Evolutionary conservation across 1,140 invertebrate genomes (phyloP).

Genomic region (Dinoponera quadriceps): DNA sequence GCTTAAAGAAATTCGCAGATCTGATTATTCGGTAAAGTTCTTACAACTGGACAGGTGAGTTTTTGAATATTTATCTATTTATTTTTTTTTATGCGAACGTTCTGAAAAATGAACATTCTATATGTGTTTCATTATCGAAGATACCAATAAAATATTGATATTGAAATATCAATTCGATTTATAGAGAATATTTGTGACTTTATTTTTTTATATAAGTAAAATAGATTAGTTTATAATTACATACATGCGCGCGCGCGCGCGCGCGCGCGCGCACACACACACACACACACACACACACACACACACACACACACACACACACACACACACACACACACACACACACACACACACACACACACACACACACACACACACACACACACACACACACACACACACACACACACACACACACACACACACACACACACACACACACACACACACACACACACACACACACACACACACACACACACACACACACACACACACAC

Average conservation of each 20-base stretch:
- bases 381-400: not conserved
- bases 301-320: not conserved
- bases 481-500: not conserved
- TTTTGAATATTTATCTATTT: slow-evolving; percentile 21
- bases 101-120: too few relatives aligned
- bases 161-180: too few relatives aligned
- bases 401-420: not conserved
- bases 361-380: not conserved
- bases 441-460: not conserved
- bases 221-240: not conserved
- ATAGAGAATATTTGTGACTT: too few relatives aligned
- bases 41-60: slow-evolving; percentile 68
- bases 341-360: not conserved
- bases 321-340: not conserved
- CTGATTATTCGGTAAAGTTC: slow-evolving; percentile 57
- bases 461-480: not conserved
- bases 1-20: slow-evolving; percentile 65
- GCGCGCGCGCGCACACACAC: too few relatives aligned
- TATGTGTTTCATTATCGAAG: too few relatives aligned
- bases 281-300: not conserved
- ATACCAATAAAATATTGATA: too few relatives aligned
- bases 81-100: not conserved
- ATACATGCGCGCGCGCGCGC: not conserved
- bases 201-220: too few relatives aligned
- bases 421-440: not conserved